phyloP scores from a whole-genome alignment of 2,113 vertebrate species.

The Phyllopteryx taeniolatus region DNA sequence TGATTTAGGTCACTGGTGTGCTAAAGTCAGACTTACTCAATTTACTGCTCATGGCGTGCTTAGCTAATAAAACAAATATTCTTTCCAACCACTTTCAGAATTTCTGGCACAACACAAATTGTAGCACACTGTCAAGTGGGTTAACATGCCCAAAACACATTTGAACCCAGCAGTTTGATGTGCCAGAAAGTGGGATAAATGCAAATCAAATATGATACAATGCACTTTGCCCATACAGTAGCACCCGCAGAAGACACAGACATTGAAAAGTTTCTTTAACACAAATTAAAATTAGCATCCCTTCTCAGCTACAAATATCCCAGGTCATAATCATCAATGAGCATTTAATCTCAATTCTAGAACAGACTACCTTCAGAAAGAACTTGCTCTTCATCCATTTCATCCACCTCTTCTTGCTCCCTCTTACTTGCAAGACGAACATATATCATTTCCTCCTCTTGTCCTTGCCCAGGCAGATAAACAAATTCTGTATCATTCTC shows the following conservation, averaged over 20 bases:
- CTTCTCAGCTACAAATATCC: background rate
- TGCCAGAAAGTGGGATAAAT: background rate
- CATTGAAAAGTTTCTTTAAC: background rate
- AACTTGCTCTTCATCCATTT: slow-evolving; percentile 56
- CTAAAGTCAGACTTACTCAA: background rate
- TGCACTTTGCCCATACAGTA: background rate
- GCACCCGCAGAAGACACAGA: slow-evolving; percentile 4
- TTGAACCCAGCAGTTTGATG: background rate
- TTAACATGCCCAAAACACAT: background rate
- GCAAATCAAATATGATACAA: slow-evolving; percentile 6
- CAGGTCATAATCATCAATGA: background rate
- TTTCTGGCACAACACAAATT: no score
- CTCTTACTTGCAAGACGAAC: slow-evolving; percentile 22
- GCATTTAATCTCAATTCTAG: background rate
- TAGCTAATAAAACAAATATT: background rate
- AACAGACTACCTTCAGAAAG: slow-evolving; percentile 56
- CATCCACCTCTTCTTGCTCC: slow-evolving; percentile 33
- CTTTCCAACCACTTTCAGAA: background rate
- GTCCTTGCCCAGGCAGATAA: slow-evolving; percentile 20
- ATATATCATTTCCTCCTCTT: slow-evolving; percentile 26
- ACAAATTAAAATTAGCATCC: background rate
- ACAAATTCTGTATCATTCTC: slow-evolving; percentile 42
- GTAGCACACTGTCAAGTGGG: no score
- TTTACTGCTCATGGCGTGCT: background rate
- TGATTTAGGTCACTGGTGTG: background rate